These are phyloP conservation scores for Orthonevra nobilis DNA, from an alignment of 2,888 invertebrate species.

Conservation along the genomic window DNA sequence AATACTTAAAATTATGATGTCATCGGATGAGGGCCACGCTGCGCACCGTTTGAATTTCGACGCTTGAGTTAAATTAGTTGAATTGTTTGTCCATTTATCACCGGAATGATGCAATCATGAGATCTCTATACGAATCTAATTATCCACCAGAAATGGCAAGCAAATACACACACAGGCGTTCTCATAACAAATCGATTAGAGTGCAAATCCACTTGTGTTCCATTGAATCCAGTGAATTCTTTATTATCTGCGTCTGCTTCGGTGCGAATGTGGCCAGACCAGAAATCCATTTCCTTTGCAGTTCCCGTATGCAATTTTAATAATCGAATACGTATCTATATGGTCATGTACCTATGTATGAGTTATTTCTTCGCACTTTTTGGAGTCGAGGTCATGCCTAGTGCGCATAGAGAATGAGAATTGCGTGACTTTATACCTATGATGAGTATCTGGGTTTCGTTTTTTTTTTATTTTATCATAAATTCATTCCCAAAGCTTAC, in stretches of 20 bases:
- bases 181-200: slow-evolving; percentile 15
- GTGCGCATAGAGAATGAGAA: not conserved
- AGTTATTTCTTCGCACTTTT: too few relatives aligned
- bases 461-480: not conserved
- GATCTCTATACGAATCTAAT: slow-evolving; percentile 22
- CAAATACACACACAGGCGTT: not conserved
- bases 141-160: slow-evolving; percentile 1
- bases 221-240: too few relatives aligned
- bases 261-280: not conserved
- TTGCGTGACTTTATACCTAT: slow-evolving; percentile 27
- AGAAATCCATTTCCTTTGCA: not conserved
- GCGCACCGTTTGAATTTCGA: slow-evolving; percentile 41
- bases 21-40: too few relatives aligned
- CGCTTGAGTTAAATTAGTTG: slow-evolving; percentile 10
- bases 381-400: slow-evolving; percentile 7
- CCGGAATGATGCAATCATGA: slow-evolving; percentile 56
- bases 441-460: too few relatives aligned
- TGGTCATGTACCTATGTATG: too few relatives aligned
- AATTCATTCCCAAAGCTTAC: slow-evolving; percentile 44
- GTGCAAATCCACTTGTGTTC: not conserved
- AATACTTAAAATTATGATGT: slow-evolving; percentile 56
- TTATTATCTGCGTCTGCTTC: too few relatives aligned
- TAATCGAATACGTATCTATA: too few relatives aligned
- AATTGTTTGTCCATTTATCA: not conserved
- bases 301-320: slow-evolving; percentile 2